Base-by-base conservation (phyloP, 1,140 invertebrate genomes). In the Theocolax elegans region DNA sequence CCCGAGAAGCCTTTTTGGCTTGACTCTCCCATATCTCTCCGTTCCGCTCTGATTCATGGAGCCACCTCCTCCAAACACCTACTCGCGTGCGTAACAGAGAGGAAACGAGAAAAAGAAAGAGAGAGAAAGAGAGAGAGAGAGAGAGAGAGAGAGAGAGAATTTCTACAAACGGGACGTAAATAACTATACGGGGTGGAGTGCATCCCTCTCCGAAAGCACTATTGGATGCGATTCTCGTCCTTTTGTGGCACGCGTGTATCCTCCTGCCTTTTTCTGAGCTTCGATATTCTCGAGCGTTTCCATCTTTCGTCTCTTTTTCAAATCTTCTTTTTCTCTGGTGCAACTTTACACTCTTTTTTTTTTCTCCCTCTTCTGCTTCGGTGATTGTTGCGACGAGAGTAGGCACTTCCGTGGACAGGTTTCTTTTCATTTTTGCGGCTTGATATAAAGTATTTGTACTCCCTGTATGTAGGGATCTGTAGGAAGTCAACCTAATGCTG, bases 41-140 rank as follows among this genome's bases (percentile, higher is more conserved):
- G 56, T 69, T 69, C 58, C 67, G 67, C 58, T 69, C 67, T 69
- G 59, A 69, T 69, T 69, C 67, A 69, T 69, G 38, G 13, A 54
- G 10, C 17, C 19, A 23, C 54, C n/a, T 35, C 31, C n/a, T 35
- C 29, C 13, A 19, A 31, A 31, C 17, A 56, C n/a, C 51, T 35
- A 4, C 17, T 56, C n/a, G n/a, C n/a, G n/a, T n/a, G n/a, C n/a
- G n/a, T n/a, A n/a, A n/a, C n/a, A n/a, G n/a, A n/a, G n/a, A n/a
- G n/a, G n/a, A n/a, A n/a, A n/a, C n/a, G n/a, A n/a, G n/a, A n/a
- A n/a, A n/a, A n/a, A n/a, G n/a, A n/a, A n/a, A n/a, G n/a, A n/a
- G n/a, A n/a, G n/a, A n/a, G n/a, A n/a, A n/a, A n/a, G 54, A 29
- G 17, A 31, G 38, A 15, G 13, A 46, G 40, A 49, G 21, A 23